Conservation (phyloP, 2,113 vertebrate species). For the Recurvirostra avosetta region DNA sequence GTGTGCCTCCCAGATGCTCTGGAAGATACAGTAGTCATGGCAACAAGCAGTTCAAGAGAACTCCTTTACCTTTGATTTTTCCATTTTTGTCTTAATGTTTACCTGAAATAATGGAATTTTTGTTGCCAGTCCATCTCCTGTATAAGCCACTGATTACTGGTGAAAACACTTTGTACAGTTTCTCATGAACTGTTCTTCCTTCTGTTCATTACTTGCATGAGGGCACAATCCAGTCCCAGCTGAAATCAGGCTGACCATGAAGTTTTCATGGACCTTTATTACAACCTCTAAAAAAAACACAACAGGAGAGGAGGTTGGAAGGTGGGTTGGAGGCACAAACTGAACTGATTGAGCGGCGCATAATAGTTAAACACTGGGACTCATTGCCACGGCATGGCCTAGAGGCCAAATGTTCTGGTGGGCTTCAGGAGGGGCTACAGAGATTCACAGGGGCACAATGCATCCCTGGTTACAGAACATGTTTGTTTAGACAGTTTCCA, state of each 20-base stretch:
- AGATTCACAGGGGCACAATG: background rate
- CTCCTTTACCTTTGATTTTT: constrained; percentile 56
- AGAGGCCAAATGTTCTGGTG: background rate
- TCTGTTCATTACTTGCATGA: background rate
- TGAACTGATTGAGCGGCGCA: background rate
- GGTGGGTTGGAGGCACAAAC: background rate
- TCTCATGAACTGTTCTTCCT: background rate
- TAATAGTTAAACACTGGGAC: background rate
- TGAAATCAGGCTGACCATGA: background rate
- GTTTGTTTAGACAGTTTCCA: background rate
- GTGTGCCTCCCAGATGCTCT: background rate
- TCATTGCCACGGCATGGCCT: background rate
- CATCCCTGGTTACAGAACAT: background rate
- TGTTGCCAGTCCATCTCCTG: background rate
- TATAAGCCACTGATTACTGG: background rate
- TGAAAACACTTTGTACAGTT: background rate
- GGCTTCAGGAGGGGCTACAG: background rate
- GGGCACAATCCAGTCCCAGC: background rate
- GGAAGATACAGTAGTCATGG: constrained; percentile 25
- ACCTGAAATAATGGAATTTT: background rate
- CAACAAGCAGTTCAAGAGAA: constrained; percentile 48
- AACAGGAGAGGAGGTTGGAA: background rate
- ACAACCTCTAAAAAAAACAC: fast-evolving
- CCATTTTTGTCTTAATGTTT: constrained; percentile 5
- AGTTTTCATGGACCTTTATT: background rate